These are phyloP conservation scores for Dicaeum eximium DNA, from an alignment of 2,113 vertebrate genomes.

Conservation along the genomic window DNA sequence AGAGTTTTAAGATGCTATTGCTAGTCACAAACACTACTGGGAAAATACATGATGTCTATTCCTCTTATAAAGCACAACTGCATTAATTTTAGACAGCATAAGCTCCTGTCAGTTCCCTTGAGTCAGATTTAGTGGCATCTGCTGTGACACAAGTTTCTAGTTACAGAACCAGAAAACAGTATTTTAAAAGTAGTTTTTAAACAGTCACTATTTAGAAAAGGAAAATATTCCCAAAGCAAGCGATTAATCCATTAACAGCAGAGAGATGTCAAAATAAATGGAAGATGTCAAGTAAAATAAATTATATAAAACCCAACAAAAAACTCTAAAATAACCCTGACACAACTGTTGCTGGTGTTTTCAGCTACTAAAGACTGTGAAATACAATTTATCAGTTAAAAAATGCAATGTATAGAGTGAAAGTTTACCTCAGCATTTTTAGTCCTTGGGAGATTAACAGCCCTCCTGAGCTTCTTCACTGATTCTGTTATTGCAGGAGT, in stretches of 20 bases:
- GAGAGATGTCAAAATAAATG: neutral
- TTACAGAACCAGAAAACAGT: neutral
- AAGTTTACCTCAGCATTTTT: conserved; percentile 81
- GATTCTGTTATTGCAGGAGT: conserved; percentile 84
- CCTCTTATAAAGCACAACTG: neutral
- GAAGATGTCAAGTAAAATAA: neutral
- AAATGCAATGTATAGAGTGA: neutral
- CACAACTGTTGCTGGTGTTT: neutral
- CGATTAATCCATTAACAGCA: neutral
- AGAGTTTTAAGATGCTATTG: neutral
- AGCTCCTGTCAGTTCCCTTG: neutral
- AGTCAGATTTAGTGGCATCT: neutral
- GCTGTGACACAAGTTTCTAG: neutral
- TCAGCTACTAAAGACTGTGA: neutral
- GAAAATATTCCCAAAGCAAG: neutral
- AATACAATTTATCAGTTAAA: neutral
- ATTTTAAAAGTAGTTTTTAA: neutral
- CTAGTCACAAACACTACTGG: neutral
- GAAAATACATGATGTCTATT: neutral
- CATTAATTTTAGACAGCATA: neutral
- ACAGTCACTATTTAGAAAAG: neutral
- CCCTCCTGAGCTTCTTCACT: conserved; percentile 85
- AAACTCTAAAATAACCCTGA: neutral
- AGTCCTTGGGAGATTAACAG: conserved; percentile 84
- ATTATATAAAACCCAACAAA: neutral